Conservation (phyloP, 1,140 invertebrate species). For the Polypedilum pembai region DNA sequence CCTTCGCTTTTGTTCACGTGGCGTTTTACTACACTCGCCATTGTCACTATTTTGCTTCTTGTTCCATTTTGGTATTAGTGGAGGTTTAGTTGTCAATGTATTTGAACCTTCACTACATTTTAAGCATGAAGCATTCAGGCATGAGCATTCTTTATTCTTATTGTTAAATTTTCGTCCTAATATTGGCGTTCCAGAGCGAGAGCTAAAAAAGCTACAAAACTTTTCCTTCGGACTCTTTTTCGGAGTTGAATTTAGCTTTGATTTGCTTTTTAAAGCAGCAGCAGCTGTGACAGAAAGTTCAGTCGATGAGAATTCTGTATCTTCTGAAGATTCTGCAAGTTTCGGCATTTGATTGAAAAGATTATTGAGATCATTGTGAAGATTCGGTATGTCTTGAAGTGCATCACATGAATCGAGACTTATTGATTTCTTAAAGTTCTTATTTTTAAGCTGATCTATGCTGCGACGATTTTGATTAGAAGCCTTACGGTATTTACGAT, state of each 20-base stretch:
- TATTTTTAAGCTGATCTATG: conserved; percentile 50
- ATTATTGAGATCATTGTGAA: conserved; percentile 38
- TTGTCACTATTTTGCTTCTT: conserved; percentile 30
- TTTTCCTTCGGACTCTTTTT: conserved; percentile 29
- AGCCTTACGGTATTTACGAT: conserved; percentile 32
- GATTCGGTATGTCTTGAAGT: conserved; percentile 34
- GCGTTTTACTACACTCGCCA: conserved; percentile 5
- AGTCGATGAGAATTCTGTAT: conserved; percentile 31
- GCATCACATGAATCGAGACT: conserved; percentile 73
- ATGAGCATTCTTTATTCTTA: neutral
- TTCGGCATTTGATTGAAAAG: conserved; percentile 39
- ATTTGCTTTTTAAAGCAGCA: conserved; percentile 32
- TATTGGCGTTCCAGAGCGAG: conserved; percentile 20
- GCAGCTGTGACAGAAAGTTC: conserved; percentile 31
- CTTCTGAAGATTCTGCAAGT: conserved; percentile 39
- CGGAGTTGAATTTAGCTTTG: conserved; percentile 38
- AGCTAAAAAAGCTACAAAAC: conserved; percentile 37
- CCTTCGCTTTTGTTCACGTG: neutral
- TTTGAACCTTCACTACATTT: neutral
- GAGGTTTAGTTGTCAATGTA: conserved; percentile 36
- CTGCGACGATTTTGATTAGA: neutral
- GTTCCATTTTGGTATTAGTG: conserved; percentile 38
- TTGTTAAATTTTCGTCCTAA: conserved; percentile 16
- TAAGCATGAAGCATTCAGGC: neutral
- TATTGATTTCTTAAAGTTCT: conserved; percentile 70